phyloP scores from a whole-genome alignment of 92 coral and sea anemone genomes.

The Plumapathes pennacea region DNA sequence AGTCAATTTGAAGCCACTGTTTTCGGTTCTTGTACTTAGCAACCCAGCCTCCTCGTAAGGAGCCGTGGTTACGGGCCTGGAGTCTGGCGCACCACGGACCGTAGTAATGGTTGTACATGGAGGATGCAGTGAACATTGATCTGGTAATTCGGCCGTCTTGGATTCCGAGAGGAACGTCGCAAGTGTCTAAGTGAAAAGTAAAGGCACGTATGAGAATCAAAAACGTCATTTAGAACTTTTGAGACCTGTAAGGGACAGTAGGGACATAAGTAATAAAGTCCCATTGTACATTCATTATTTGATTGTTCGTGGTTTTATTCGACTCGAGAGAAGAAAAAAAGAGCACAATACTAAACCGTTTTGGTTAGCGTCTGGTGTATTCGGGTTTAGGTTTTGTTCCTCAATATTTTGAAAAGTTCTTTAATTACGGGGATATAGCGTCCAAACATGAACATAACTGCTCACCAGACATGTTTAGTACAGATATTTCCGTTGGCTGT shows the following conservation, averaged over 20 bases:
- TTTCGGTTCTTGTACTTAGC: conserved; percentile 33
- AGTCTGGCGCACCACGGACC: conserved; percentile 82
- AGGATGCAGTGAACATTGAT: conserved; percentile 66
- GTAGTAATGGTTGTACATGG: conserved; percentile 61
- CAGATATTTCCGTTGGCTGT: conserved; percentile 35
- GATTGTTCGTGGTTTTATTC: too few relatives aligned
- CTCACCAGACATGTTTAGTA: conserved; percentile 29
- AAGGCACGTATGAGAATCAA: neutral
- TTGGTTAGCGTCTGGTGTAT: neutral
- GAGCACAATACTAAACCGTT: too few relatives aligned
- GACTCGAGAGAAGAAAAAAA: too few relatives aligned
- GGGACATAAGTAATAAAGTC: too few relatives aligned
- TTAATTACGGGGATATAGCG: neutral
- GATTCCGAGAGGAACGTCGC: conserved; percentile 73
- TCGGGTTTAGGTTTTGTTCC: neutral
- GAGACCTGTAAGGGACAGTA: too few relatives aligned
- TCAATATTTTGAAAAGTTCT: neutral
- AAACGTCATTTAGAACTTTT: neutral
- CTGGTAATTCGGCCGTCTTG: conserved; percentile 69
- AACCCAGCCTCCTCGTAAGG: conserved; percentile 62
- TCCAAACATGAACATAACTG: conserved; percentile 1
- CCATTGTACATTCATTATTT: too few relatives aligned
- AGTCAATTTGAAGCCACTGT: conserved; percentile 64
- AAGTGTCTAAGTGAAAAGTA: conserved; percentile 31
- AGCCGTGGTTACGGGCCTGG: conserved; percentile 62